Percentiles rank a stretch among this genome's conserved stretches.
phyloP scores from a whole-genome alignment of 2,797 vertebrate species.

The Argya squamiceps region DNA sequence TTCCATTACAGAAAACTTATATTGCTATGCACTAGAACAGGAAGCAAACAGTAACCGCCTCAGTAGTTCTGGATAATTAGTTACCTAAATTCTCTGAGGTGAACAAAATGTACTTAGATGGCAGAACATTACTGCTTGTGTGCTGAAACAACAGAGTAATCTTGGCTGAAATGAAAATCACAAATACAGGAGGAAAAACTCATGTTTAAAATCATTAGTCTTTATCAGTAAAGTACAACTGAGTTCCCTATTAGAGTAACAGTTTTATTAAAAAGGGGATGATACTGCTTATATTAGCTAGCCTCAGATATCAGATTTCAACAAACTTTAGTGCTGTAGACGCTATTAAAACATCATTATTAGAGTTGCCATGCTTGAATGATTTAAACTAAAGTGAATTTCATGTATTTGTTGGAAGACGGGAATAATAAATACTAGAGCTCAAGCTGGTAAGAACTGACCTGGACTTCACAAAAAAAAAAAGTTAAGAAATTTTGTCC shows the following conservation, averaged over 20 bases:
- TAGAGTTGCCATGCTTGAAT: conserved; percentile 76
- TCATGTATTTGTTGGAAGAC: conserved; percentile 68
- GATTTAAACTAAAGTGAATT: conserved; percentile 75
- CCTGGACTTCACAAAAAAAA: not conserved
- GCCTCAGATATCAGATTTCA: conserved; percentile 79
- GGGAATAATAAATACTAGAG: conserved; percentile 72
- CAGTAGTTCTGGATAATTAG: conserved; percentile 78
- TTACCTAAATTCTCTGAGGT: conserved; percentile 77
- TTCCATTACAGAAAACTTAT: conserved; percentile 74
- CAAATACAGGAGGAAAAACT: conserved; percentile 74
- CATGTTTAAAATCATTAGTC: conserved; percentile 77
- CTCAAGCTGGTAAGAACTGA: conserved; percentile 37
- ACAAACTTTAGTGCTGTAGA: conserved; percentile 75
- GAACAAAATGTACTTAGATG: conserved; percentile 72
- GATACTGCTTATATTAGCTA: conserved; percentile 77
- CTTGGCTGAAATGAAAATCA: conserved; percentile 76
- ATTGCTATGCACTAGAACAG: conserved; percentile 69
- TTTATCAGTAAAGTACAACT: conserved; percentile 78
- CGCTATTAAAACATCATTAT: conserved; percentile 83
- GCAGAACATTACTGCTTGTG: conserved; percentile 64
- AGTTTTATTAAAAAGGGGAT: conserved; percentile 77
- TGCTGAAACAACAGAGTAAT: conserved; percentile 71
- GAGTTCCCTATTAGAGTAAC: conserved; percentile 77
- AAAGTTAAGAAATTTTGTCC: conserved; percentile 7
- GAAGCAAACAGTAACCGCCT: conserved; percentile 72